Percentiles rank a stretch among this genome's conserved stretches.
Conservation (phyloP, 1,140 invertebrate species). For the Saccostrea cuccullata region DNA sequence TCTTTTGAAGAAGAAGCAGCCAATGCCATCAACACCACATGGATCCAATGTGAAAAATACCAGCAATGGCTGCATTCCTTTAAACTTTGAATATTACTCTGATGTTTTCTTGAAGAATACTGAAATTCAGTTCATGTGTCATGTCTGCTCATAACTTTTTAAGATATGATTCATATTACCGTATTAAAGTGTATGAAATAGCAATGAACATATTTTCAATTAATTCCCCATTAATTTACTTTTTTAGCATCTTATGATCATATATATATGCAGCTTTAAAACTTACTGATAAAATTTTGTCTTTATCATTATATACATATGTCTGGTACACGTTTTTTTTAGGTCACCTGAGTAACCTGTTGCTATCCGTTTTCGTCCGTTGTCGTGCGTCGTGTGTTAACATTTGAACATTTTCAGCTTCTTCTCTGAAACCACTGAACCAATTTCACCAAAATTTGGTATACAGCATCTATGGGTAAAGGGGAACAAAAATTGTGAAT, state of each 20-base stretch:
- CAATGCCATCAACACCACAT: background rate
- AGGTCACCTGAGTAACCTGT: too few species aligned
- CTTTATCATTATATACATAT: background rate
- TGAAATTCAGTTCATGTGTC: background rate
- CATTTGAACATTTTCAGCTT: too few species aligned
- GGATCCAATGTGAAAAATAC: conserved; percentile 43
- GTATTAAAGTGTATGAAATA: background rate
- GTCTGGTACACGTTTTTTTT: background rate
- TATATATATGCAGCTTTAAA: background rate
- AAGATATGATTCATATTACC: background rate
- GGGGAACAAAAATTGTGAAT: too few species aligned
- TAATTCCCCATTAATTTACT: too few species aligned
- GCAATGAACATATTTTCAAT: background rate
- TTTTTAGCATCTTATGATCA: too few species aligned
- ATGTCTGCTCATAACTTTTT: background rate
- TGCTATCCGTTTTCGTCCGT: too few species aligned
- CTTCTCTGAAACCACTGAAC: too few species aligned
- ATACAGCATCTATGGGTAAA: too few species aligned
- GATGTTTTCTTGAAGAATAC: background rate
- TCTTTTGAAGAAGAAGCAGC: background rate
- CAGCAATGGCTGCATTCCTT: conserved; percentile 8
- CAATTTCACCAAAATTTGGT: too few species aligned
- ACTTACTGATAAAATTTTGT: background rate
- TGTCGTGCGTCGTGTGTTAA: too few species aligned
- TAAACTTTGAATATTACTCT: background rate